These are phyloP conservation scores for Theretra japonica DNA, from an alignment of 2,888 invertebrate species.

Conservation along the genomic window DNA sequence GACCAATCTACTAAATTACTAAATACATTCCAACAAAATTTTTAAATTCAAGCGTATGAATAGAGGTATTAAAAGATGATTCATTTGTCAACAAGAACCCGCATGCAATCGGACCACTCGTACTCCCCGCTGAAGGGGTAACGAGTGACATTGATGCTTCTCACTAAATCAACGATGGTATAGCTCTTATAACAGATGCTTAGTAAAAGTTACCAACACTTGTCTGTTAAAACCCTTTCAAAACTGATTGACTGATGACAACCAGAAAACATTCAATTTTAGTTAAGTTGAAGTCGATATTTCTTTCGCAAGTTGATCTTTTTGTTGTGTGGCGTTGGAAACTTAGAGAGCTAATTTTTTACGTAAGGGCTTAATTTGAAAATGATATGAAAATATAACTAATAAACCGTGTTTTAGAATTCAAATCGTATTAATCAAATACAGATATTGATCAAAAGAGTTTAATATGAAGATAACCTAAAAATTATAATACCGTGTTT, in stretches of 20 bases:
- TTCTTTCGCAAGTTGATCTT: not conserved
- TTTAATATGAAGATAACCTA: no score
- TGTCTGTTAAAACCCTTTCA: not conserved
- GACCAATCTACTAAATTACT: no score
- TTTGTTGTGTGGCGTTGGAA: not conserved
- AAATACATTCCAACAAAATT: not conserved
- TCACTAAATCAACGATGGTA: not conserved
- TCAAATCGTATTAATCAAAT: no score
- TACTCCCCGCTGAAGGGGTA: not conserved
- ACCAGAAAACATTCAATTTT: not conserved
- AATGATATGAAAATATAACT: no score
- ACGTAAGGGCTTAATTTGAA: no score
- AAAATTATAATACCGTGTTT: no score
- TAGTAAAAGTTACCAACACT: not conserved
- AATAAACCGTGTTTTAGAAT: no score
- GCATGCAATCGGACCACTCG: not conserved
- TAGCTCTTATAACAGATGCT: not conserved
- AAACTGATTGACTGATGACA: conserved; percentile 2
- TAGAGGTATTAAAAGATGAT: not conserved
- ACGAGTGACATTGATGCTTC: conserved; percentile 11
- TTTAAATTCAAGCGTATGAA: not conserved
- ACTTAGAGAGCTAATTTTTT: no score
- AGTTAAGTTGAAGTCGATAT: not conserved
- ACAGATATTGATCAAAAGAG: no score
- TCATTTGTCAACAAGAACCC: not conserved